Percentiles rank a stretch among this genome's conserved stretches.
phyloP scores from a whole-genome alignment of 2,113 vertebrate species.

The Brienomyrus brachyistius region DNA sequence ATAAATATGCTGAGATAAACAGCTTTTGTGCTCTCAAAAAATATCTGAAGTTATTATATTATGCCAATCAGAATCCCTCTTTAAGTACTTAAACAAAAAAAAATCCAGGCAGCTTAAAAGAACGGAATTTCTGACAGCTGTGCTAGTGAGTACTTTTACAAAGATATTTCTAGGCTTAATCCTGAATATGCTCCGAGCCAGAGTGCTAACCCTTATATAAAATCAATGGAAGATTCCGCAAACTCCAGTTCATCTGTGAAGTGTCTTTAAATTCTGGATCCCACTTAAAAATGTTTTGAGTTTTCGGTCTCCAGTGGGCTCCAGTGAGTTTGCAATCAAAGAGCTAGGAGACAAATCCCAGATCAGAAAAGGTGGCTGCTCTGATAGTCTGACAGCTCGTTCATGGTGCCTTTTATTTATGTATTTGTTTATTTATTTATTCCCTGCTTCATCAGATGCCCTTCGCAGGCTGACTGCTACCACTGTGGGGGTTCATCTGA shows the following conservation, averaged over 20 bases:
- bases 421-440: constrained; percentile 12
- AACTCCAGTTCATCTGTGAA: constrained; percentile 16
- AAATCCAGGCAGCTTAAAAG: neutral
- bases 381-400: constrained; percentile 1
- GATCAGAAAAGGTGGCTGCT: constrained; percentile 17
- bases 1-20: constrained; percentile 8
- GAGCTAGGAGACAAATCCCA: constrained; percentile 2
- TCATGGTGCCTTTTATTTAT: constrained; percentile 7
- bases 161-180: constrained; percentile 6
- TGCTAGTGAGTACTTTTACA: neutral
- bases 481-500: constrained; percentile 5
- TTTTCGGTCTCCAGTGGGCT: neutral
- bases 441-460: constrained; percentile 6
- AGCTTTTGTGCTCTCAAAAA: neutral
- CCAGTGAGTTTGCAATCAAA: neutral
- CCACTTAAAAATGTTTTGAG: neutral
- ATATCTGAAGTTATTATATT: neutral
- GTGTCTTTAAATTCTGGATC: constrained; percentile 6
- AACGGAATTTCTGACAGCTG: neutral
- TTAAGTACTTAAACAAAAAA: neutral
- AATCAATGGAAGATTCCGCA: constrained; percentile 24
- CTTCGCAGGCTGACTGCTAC: constrained; percentile 2
- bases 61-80: neutral
- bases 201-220: constrained; percentile 22
- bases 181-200: neutral